Evolutionary conservation across 2,113 vertebrate species (phyloP).

Genomic region (Halcyon malimbica): DNA sequence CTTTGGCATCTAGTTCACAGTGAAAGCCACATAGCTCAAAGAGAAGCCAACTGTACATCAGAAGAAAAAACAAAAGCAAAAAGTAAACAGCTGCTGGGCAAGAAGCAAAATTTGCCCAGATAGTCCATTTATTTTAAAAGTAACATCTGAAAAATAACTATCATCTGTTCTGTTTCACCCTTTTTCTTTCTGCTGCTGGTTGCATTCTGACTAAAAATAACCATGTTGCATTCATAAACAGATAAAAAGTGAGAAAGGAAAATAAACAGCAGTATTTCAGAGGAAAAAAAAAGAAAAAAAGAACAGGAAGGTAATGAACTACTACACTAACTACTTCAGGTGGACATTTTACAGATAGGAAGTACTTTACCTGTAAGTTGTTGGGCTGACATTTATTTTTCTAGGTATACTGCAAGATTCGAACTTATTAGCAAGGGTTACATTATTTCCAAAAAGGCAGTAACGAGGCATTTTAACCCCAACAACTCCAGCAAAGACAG

Average conservation of each 20-base stretch:
- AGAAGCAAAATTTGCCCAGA: not conserved
- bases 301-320: not conserved
- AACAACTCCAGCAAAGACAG: slow-evolving; percentile 95
- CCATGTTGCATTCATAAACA: not conserved
- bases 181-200: not conserved
- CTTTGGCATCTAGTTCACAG: not conserved
- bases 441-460: slow-evolving; percentile 98
- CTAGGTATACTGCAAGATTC: slow-evolving; percentile 93
- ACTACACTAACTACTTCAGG: not conserved
- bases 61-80: not conserved
- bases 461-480: slow-evolving; percentile 99
- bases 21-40: not conserved
- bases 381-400: slow-evolving; percentile 95
- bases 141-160: not conserved
- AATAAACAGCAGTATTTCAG: not conserved
- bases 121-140: not conserved
- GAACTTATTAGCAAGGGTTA: slow-evolving; percentile 97
- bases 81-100: not conserved
- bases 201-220: not conserved
- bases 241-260: not conserved
- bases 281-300: too few relatives aligned
- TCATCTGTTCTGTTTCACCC: not conserved
- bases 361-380: slow-evolving; percentile 88
- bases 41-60: not conserved
- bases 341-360: not conserved